phyloP scores from a whole-genome alignment of 2,113 vertebrate genomes.

The Prinia subflava region DNA sequence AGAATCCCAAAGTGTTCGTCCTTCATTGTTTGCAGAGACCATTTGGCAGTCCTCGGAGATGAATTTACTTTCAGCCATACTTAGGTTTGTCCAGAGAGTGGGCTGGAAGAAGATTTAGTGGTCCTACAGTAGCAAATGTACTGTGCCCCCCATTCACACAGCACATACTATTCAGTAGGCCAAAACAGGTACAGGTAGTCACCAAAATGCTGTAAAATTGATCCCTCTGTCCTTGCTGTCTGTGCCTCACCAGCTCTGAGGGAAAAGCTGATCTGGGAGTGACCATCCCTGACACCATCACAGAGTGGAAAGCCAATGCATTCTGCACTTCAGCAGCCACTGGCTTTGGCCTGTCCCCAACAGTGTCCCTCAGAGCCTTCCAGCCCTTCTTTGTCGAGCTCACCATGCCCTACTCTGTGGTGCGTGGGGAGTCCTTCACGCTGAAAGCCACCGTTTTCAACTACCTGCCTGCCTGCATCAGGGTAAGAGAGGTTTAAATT shows the following conservation, averaged over 20 bases:
- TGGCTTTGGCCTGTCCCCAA: conserved; percentile 83
- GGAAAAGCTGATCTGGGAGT: conserved; percentile 70
- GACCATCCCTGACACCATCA: conserved; percentile 88
- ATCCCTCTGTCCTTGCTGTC: neutral
- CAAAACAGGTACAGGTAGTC: neutral
- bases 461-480: conserved; percentile 81
- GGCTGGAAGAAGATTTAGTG: neutral
- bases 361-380: conserved; percentile 74
- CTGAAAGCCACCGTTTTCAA: conserved; percentile 85
- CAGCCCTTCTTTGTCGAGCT: conserved; percentile 92
- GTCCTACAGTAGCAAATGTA: neutral
- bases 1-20: neutral
- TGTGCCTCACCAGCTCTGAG: conserved; percentile 56
- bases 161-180: neutral
- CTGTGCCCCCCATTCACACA: neutral
- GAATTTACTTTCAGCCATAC: neutral
- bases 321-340: conserved; percentile 78
- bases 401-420: conserved; percentile 86
- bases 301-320: conserved; percentile 83
- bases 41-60: neutral
- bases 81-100: neutral
- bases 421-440: conserved; percentile 82
- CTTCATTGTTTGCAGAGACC: neutral
- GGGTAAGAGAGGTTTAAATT: conserved; percentile 71
- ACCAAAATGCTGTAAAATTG: neutral